Base-by-base conservation (phyloP, 2,888 invertebrate species). In the Orthonevra nobilis region DNA sequence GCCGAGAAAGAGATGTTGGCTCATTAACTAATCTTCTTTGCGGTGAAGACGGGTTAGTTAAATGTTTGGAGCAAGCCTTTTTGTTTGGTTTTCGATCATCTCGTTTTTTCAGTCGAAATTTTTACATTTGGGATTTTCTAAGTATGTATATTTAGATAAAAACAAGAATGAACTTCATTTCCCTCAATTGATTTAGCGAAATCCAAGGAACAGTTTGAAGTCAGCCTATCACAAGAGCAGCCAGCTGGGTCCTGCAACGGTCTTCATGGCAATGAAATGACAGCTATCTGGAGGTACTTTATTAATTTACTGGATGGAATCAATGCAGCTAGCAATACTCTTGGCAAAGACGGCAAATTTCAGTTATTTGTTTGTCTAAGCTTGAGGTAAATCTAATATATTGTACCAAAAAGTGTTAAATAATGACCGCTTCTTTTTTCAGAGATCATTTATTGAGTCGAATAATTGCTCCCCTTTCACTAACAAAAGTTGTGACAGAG, bases 51-150 rank as follows among this genome's bases (percentile, higher is more conserved):
- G 99, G 99, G 0, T 91, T 99, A 4, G 98, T 99, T 1, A 94
- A 94, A 85, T 96, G 97, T 85, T 90, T 99, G 83, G 98, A 99
- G 87, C 95, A 96, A 87, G 97, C 97, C 1, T 98, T 99, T 89
- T 91, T 97, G n/a, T 94, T 94, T 85, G 99, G 99, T 4, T 98
- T 98, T 88, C 96, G 96, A 84, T 97, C 97, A 3, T 93, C 96
- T 1, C 91, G 98, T 72, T 92, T 98, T 83, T 98, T 99, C 88
- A 95, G 97, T 19, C 93, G 95, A 83, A 97, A 98, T 90, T 93
- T 97, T 82, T 99, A 97, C 87, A 94, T 99, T 81, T 99, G 99
- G 99, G 99, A 99, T 89, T 99, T 96, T 89, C 94, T 99, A 86
- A 94, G 98, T 97, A 89, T 91, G 20, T 32, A 15, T 32, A 30